phyloP scores from a whole-genome alignment of 2,113 vertebrate genomes.

The Campylorhamphus procurvoides region DNA sequence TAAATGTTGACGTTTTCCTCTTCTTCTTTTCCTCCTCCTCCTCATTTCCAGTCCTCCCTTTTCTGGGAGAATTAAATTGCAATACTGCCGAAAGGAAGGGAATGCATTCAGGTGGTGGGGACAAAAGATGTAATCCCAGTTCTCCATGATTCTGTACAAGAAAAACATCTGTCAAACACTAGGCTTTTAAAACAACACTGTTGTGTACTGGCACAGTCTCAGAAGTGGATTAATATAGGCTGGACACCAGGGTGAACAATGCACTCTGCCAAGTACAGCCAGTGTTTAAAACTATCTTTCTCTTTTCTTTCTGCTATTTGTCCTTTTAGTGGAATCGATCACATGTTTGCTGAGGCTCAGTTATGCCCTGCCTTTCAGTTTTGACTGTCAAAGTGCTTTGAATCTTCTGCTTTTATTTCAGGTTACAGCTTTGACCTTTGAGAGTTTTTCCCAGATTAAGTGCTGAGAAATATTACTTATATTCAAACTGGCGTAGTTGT shows the following conservation, averaged over 20 bases:
- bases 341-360: background rate
- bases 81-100: slow-evolving; percentile 37
- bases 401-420: background rate
- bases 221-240: background rate
- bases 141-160: background rate
- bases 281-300: background rate
- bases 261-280: background rate
- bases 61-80: background rate
- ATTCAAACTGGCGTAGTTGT: background rate
- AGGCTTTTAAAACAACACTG: background rate
- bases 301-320: background rate
- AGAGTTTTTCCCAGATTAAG: background rate
- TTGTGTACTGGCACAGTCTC: background rate
- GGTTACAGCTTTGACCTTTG: background rate
- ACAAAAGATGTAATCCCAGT: background rate
- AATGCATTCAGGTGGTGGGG: slow-evolving; percentile 17
- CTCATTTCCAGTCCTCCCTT: background rate
- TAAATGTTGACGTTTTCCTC: background rate
- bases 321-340: background rate
- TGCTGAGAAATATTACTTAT: background rate
- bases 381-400: background rate
- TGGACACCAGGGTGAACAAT: background rate
- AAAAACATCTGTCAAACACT: slow-evolving; percentile 28
- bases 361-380: background rate
- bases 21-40: background rate